Conservation (phyloP, 2,888 invertebrate species). For the Macrophya alboannulata region DNA sequence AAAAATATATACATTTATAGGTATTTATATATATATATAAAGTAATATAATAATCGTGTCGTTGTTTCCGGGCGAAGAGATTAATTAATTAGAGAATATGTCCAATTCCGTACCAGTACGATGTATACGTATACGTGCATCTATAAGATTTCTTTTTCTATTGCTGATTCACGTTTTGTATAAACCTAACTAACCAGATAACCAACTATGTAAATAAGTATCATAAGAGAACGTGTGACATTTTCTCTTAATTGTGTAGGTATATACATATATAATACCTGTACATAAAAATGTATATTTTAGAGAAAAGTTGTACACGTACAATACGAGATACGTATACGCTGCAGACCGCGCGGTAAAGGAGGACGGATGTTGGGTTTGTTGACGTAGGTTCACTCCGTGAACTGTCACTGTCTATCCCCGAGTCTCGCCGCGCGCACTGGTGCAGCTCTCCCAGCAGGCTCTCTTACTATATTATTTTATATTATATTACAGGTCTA, state of each 20-base stretch:
- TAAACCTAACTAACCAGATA: not conserved
- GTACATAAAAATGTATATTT: not conserved
- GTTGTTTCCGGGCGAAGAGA: too few species aligned
- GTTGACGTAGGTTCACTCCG: constrained; percentile 9
- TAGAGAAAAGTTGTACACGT: not conserved
- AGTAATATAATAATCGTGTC: too few species aligned
- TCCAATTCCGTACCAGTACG: not conserved
- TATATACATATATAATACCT: too few species aligned
- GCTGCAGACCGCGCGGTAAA: too few species aligned
- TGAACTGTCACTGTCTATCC: not conserved
- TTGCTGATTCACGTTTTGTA: not conserved
- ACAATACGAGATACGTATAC: too few species aligned
- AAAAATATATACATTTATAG: too few species aligned
- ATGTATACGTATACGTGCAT: too few species aligned
- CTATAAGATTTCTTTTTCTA: not conserved
- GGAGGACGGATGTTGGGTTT: constrained; percentile 20
- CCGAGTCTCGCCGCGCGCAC: not conserved
- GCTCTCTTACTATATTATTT: not conserved
- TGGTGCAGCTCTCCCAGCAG: not conserved
- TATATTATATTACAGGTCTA: not conserved
- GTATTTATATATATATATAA: too few species aligned
- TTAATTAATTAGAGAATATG: not conserved
- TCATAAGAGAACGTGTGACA: not conserved
- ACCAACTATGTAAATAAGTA: not conserved
- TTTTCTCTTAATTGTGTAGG: not conserved